Evolutionary conservation across 2,113 vertebrate species (phyloP).

Genomic region (Naja naja): DNA sequence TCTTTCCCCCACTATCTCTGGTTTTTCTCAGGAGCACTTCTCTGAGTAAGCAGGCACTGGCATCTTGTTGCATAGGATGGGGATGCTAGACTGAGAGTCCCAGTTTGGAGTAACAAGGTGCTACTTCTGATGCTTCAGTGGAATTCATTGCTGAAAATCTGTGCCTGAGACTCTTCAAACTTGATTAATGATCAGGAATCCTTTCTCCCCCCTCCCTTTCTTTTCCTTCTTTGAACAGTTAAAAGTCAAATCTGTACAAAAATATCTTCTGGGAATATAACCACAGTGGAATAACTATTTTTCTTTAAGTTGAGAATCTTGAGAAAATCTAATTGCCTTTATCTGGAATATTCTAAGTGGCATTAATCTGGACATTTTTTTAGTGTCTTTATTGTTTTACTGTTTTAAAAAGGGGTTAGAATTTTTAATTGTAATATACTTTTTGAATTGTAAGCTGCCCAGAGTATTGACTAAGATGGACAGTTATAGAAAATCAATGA

Average conservation of each 20-base stretch:
- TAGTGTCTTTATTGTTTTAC: not conserved
- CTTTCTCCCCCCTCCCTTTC: fast-evolving
- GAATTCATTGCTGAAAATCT: not conserved
- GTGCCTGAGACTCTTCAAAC: not conserved
- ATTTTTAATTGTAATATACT: not conserved
- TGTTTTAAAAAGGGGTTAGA: not conserved
- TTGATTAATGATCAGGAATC: not conserved
- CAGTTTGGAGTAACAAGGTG: not conserved
- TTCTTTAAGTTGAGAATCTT: not conserved
- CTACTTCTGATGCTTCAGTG: not conserved
- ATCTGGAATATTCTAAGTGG: not conserved
- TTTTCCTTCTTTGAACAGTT: not conserved
- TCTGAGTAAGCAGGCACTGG: not conserved
- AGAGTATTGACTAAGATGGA: not conserved
- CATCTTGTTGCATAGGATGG: not conserved
- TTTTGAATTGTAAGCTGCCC: not conserved
- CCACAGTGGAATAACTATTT: not conserved
- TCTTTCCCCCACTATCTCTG: not conserved
- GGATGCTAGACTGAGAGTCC: not conserved
- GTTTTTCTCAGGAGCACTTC: not conserved
- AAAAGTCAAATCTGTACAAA: not conserved
- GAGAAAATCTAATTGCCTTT: not conserved
- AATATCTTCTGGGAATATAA: not conserved
- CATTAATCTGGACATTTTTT: not conserved
- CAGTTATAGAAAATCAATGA: not conserved